Evolutionary conservation across 2,113 vertebrate species (phyloP), one percentile per base, ranked within the genome.

Genomic region (Melanostigma gelatinosum): DNA sequence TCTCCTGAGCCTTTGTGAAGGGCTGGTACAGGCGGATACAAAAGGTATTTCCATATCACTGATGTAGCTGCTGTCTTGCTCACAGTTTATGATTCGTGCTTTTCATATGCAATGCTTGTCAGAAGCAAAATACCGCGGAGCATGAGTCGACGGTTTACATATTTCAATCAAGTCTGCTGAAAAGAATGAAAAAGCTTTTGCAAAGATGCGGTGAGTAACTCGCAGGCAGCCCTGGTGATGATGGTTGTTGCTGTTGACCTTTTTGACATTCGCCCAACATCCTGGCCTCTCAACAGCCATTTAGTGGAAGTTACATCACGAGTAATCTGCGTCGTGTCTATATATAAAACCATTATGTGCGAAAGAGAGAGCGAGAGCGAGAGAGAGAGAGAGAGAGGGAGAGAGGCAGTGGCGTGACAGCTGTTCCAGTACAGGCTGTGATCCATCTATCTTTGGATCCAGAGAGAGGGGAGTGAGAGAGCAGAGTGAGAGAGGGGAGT

Each of bases 271-370:
- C 1, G 13, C 68, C 84, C 75, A 83, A 76, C 54, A 68, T 62
- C 57, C 18, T 66, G 79, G 34, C 68, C 80, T 80, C 55, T 79
- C 42, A 42, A 32, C 70, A 58, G 58, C 69, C 75, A 71, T 75
- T 90, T 82, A 81, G 72, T 85, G 73, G 62, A 48, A 20, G 85
- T 92, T 91, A 90, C 86, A 80, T 92, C 87, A 93, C 63, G 4
- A 52, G 76, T 83, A 77, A 84, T 75, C 71, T 85, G 82, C 75
- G 83, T 55, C 0, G 0, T 24, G 80, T 86, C 91, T 92, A 88
- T 79, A 89, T 88, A 86, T 88, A 91, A 90, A 87, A 65, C 80
- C 79, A 87, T 80, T 82, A 83, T 82, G 86, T 74, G 86, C 75
- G 85, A 84, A 62, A 78, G 75, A 52, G 63, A 52, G 38, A 2